These are phyloP conservation scores for Enteromius paludinosus DNA, from an alignment of 2,797 vertebrate genomes.

Conservation along the genomic window DNA sequence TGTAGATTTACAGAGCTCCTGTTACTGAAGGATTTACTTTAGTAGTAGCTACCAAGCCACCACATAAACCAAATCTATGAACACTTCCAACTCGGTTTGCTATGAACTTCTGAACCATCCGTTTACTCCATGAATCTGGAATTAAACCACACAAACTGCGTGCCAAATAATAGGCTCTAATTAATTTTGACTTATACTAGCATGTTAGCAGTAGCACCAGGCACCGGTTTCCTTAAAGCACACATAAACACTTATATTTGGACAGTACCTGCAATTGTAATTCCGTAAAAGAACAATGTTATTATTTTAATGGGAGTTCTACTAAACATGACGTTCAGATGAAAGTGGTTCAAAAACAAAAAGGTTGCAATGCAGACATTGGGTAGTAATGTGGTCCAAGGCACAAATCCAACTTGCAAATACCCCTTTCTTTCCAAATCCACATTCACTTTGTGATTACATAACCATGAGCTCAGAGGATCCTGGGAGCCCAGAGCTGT, in stretches of 20 bases:
- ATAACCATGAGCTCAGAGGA: slow-evolving; percentile 73
- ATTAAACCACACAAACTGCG: slow-evolving; percentile 8
- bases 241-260: neutral
- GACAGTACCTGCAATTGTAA: neutral
- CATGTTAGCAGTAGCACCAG: neutral
- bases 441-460: slow-evolving; percentile 67
- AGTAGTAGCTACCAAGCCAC: neutral
- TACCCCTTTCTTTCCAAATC: slow-evolving; percentile 19
- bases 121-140: neutral
- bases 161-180: neutral
- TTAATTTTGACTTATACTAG: neutral
- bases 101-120: slow-evolving; percentile 15
- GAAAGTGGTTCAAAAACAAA: neutral
- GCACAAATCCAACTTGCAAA: neutral
- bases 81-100: slow-evolving; percentile 10
- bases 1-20: slow-evolving; percentile 12
- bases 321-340: neutral
- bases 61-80: slow-evolving; percentile 30
- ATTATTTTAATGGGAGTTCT: neutral
- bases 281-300: neutral
- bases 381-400: neutral
- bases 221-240: neutral
- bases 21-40: slow-evolving; percentile 29
- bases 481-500: slow-evolving; percentile 57
- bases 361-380: slow-evolving; percentile 6